Evolutionary conservation across 2,888 invertebrate genomes (phyloP), one percentile per base, ranked within the genome.

Genomic region (Siphlonurus alternatus): DNA sequence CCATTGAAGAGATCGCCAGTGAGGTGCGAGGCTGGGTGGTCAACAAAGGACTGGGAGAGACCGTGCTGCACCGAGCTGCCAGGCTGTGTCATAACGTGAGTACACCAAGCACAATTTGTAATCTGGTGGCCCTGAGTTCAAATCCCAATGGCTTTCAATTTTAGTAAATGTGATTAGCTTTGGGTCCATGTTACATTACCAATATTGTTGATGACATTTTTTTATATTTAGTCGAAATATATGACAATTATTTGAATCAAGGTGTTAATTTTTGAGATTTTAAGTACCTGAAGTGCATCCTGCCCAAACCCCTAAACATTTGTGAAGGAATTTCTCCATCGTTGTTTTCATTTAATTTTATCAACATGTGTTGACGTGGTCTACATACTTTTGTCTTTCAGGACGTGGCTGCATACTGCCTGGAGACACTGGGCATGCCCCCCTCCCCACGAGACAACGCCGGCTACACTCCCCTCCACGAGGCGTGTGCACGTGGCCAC

Each of bases 31-130:
- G 88, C 68, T 92, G 93, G 90, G 92, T 93, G 67, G 84, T 95
- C 63, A 95, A 94, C 75, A 95, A 95, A 75, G 92, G 94, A 62
- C 86, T 93, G 51, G 96, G 96, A 5, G 95, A 96, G 76, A 95
- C 94, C 1, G 84, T 91, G 70, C 81, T 96, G 62, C 96, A 96
- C 74, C 83, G 94, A 71, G 93, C 95, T 60, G 93, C 95, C 1
- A 82, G 94, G 70, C 83, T 91, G 64, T 93, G 93, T 63, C 89
- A 91, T 71, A 87, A 89, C 74, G 91, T 91, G 76, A 81, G 83
- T 78, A 67, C 20, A n/a, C n/a, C n/a, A n/a, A n/a, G n/a, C n/a
- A n/a, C n/a, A 66, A 60, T 66, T 67, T 66, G 65, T 25, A 61
- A 64, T 24, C 19, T 22, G 51, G 19, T 64, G 15, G 51, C 38